phyloP scores from a whole-genome alignment of 2,113 vertebrate species.

The Aix galericulata region DNA sequence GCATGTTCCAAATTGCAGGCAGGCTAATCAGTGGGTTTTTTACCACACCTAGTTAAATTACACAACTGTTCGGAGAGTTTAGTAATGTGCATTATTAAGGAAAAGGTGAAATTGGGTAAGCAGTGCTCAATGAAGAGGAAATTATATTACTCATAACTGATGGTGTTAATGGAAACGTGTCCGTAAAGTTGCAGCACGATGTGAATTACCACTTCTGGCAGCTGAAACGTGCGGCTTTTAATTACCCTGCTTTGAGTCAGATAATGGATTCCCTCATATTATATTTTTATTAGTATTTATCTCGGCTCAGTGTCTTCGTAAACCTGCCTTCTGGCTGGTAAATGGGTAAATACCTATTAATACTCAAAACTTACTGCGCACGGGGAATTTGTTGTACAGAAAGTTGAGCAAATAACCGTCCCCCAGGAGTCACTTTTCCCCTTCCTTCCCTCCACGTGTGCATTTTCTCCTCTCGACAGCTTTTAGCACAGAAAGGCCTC shows the following conservation, averaged over 20 bases:
- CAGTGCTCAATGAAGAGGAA: neutral
- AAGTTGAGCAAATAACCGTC: neutral
- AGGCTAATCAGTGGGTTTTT: neutral
- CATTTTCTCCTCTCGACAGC: neutral
- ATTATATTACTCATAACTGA: neutral
- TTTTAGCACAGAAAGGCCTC: neutral
- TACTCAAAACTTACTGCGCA: fast-evolving
- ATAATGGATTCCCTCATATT: neutral
- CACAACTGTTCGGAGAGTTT: neutral
- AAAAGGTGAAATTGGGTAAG: neutral
- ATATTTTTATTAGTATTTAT: slow-evolving; percentile 5
- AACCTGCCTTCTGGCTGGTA: neutral
- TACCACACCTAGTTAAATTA: neutral
- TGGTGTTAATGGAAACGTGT: neutral
- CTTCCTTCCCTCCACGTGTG: fast-evolving
- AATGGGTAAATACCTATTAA: neutral
- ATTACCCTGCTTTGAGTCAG: neutral
- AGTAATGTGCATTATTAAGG: neutral
- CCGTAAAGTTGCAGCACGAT: neutral
- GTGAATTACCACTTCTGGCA: neutral
- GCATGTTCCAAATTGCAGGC: neutral
- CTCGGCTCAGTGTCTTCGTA: neutral
- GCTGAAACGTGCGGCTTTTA: neutral
- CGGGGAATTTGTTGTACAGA: neutral
- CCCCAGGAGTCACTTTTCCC: neutral